Evolutionary conservation across 1,140 invertebrate genomes (phyloP).

Genomic region (Aphelenchoides fujianensis): DNA sequence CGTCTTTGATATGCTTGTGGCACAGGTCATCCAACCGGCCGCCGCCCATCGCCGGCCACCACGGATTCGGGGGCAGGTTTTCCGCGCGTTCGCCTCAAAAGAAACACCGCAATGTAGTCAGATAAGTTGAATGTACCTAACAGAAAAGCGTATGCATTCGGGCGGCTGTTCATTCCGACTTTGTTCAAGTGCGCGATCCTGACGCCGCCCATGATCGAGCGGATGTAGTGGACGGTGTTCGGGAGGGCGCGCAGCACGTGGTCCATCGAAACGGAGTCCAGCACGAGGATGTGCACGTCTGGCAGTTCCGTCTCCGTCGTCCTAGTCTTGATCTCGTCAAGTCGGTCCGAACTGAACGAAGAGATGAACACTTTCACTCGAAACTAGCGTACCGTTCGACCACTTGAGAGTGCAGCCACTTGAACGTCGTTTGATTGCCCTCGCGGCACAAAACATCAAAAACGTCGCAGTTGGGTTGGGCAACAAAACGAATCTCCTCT

Average conservation of each 20-base stretch:
- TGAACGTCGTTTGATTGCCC: too few species aligned
- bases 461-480: too few species aligned
- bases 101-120: background rate
- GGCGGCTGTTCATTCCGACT: background rate
- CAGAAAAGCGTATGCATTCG: conserved; percentile 11
- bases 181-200: conserved; percentile 16
- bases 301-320: background rate
- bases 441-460: too few species aligned
- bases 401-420: too few species aligned
- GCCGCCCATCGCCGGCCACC: background rate
- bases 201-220: background rate
- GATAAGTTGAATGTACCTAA: background rate
- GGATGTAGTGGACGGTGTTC: background rate
- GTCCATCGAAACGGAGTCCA: conserved; percentile 15
- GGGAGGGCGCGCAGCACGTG: conserved; percentile 10
- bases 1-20: conserved; percentile 24
- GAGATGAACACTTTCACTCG: too few species aligned
- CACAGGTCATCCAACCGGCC: conserved; percentile 22
- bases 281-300: background rate
- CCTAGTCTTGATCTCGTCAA: background rate
- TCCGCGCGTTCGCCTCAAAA: background rate
- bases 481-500: too few species aligned
- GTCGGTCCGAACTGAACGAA: too few species aligned
- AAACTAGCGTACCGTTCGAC: too few species aligned
- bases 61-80: background rate